Evolutionary conservation across 2,113 vertebrate species (phyloP).

Genomic region (Chlamydotis undulata): DNA sequence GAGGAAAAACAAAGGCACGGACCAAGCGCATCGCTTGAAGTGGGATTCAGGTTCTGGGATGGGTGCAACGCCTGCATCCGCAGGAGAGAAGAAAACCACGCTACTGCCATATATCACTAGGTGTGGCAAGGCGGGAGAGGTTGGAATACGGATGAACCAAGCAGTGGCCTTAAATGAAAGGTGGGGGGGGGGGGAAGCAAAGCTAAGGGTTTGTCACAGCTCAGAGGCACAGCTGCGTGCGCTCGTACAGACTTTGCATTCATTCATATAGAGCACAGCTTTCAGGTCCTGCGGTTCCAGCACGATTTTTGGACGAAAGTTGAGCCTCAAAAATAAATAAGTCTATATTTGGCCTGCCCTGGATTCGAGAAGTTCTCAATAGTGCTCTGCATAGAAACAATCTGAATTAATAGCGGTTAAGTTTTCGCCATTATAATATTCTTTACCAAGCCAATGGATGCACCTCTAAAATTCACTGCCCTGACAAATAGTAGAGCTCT

Average conservation of each 20-base stretch:
- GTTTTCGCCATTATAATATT: slow-evolving; percentile 58
- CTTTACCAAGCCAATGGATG: slow-evolving; percentile 60
- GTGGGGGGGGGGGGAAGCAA: background rate
- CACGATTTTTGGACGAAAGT: slow-evolving; percentile 12
- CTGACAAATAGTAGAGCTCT: slow-evolving; percentile 67
- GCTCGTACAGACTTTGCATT: slow-evolving; percentile 45
- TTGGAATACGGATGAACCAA: background rate
- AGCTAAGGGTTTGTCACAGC: slow-evolving; percentile 36
- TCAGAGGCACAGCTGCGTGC: slow-evolving; percentile 35
- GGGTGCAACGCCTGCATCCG: background rate
- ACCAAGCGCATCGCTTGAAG: background rate
- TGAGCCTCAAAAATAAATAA: slow-evolving; percentile 62
- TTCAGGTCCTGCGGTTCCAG: slow-evolving; percentile 55
- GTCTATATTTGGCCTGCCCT: slow-evolving; percentile 67
- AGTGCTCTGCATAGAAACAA: slow-evolving; percentile 61
- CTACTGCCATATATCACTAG: background rate
- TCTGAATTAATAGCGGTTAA: slow-evolving; percentile 57
- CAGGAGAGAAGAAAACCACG: background rate
- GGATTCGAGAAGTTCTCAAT: slow-evolving; percentile 53
- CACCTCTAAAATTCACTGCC: slow-evolving; percentile 60
- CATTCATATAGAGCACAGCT: slow-evolving; percentile 47
- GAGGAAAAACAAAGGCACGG: background rate
- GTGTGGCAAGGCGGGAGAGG: background rate
- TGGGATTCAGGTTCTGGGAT: background rate
- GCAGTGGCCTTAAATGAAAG: background rate